Base-by-base conservation (phyloP, 2,888 invertebrate genomes). In the Nymphalis polychloros region DNA sequence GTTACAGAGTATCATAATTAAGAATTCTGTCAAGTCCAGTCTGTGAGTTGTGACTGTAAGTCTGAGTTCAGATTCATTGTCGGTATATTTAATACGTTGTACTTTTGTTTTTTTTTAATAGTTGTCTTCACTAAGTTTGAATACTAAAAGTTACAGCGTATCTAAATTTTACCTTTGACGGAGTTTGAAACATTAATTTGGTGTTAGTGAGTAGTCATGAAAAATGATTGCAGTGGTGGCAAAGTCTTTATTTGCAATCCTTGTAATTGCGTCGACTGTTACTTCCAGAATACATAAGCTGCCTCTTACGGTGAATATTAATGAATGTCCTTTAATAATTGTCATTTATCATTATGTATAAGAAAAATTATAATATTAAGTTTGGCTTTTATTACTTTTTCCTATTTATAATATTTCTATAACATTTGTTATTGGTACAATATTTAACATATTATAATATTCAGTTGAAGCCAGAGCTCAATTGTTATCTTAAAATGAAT, bases 221-320 rank as follows among this genome's bases (percentile, higher is more conserved):
- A 86, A 85, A 70, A 90, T 90, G 89, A 76, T 83, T 84, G 72
- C 75, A 74, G 71, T 77, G 72, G 68, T 81, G 74, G 81, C 81
- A 76, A 81, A 76, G 55, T 64, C 71, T 75, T 73, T 81, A 69
- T 72, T 85, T 64, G 76, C 76, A 67, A 70, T 84, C 53, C 67
- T 85, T 70, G 72, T 86, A 65, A 69, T 79, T 67, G 76, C 78
- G 70, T 77, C 80, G 49, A 78, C 79, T 49, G 89, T 85, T 59
- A 83, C 83, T 19, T 84, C 86, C 75, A 86, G 90, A 78, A 90
- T 90, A 79, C 91, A 90, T 81, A 90, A 90, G 77, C 80, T 91
- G 73, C 83, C 85, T 73, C 88, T 91, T 74, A 83, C 84, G 83
- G 91, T 90, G 81, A 83, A 84, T 75, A 64, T 66, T 8, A 53